These are phyloP conservation scores for Philereme vetulata DNA, from an alignment of 2,888 invertebrate genomes.

Conservation along the genomic window DNA sequence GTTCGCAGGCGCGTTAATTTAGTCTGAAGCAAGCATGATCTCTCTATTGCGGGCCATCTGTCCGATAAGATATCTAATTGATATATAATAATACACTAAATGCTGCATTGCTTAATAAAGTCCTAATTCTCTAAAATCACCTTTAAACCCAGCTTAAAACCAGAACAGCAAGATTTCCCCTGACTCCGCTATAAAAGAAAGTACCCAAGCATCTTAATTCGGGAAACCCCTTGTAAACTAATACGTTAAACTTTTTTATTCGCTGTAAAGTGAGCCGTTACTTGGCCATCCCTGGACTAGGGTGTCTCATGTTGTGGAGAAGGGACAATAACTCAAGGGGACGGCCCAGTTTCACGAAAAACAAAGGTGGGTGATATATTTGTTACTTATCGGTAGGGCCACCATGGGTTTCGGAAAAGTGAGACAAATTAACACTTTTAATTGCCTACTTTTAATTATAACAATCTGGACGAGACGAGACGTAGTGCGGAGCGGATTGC, in stretches of 20 bases:
- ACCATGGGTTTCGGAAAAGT: conserved; percentile 15
- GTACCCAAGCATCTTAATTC: conserved; percentile 21
- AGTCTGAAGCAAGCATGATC: too few relatives aligned
- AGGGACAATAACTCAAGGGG: conserved; percentile 60
- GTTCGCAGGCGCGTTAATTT: too few relatives aligned
- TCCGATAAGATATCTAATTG: too few relatives aligned
- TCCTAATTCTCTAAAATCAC: neutral
- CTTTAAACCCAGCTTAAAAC: conserved; percentile 12
- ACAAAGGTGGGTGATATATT: conserved; percentile 58
- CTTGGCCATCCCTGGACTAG: conserved; percentile 34
- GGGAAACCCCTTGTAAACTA: conserved; percentile 21
- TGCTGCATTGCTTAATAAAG: too few relatives aligned
- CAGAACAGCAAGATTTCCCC: conserved; percentile 21
- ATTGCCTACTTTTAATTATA: neutral
- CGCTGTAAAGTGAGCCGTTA: conserved; percentile 29
- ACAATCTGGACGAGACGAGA: neutral
- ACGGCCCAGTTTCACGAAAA: conserved; percentile 57
- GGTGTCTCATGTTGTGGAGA: conserved; percentile 45
- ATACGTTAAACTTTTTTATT: conserved; percentile 29
- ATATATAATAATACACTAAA: too few relatives aligned
- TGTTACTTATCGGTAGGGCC: conserved; percentile 52
- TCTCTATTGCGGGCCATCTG: too few relatives aligned
- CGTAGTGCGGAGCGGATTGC: too few relatives aligned
- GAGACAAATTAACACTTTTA: neutral
- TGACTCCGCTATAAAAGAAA: conserved; percentile 20